Evolutionary conservation across 2,888 invertebrate genomes (phyloP).

Genomic region (Agonopterix arenella): DNA sequence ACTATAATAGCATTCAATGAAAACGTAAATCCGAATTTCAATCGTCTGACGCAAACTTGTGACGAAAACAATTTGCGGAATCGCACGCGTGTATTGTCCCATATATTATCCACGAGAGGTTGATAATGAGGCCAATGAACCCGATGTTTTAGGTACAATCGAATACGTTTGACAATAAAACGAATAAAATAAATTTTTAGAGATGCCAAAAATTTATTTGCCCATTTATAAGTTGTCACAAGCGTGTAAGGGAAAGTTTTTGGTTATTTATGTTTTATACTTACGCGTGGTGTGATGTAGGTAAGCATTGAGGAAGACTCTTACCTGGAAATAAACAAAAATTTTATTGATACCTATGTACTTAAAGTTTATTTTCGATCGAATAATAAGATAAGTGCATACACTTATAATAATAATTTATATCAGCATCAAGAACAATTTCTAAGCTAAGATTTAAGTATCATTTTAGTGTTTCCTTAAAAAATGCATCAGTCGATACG

Average conservation of each 20-base stretch:
- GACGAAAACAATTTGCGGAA: slow-evolving; percentile 44
- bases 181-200: slow-evolving; percentile 20
- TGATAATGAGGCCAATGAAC: slow-evolving; percentile 65
- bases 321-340: slow-evolving; percentile 26
- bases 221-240: slow-evolving; percentile 29
- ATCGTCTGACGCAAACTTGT: slow-evolving; percentile 32
- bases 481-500: no score
- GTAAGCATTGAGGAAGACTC: slow-evolving; percentile 2
- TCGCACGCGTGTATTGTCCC: slow-evolving; percentile 56
- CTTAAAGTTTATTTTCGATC: no score
- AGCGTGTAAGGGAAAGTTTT: slow-evolving; percentile 17
- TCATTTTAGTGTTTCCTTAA: no score
- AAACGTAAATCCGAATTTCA: slow-evolving; percentile 13
- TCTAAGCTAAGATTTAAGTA: no score
- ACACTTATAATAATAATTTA: no score
- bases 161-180: slow-evolving; percentile 27
- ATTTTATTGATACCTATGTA: background rate
- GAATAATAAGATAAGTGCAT: no score
- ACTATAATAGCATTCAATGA: slow-evolving; percentile 5
- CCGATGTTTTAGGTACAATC: slow-evolving; percentile 45
- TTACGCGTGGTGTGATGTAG: no score
- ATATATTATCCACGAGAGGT: slow-evolving; percentile 64
- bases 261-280: slow-evolving; percentile 11
- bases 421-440: no score
- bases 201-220: slow-evolving; percentile 30